Evolutionary conservation across 2,888 invertebrate species (phyloP), one percentile per base, ranked within the genome.

Genomic region (Caenorhabditis panamensis): DNA sequence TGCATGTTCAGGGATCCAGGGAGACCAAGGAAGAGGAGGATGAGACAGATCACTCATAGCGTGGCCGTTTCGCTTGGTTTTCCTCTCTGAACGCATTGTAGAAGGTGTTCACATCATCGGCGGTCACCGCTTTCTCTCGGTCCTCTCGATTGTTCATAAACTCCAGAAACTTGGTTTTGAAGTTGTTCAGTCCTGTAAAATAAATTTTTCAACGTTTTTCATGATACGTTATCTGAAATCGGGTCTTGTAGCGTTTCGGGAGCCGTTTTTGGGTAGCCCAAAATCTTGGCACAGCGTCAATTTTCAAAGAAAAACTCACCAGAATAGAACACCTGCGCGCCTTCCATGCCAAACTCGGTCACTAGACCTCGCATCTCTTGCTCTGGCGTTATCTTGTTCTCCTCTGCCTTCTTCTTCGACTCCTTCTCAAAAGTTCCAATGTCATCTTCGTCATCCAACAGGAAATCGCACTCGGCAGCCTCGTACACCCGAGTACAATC

Each of bases 371-470:
- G 58, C 47, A 81, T 79, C 2, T 82, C 72, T 5, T 71, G 64
- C 6, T 37, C 53, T 16, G 54, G 75, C 18, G 61, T 61, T 24
- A 59, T 20, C 22, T 72, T 63, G 1, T 49, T 22, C 22, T 66
- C 69, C 3, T 13, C 69, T 1, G 72, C 79, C 54, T 63, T 62
- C 31, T 75, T 66, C 24, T 44, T 49, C 13, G 69, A 72, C 18
- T 82, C 73, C 9, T 68, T 41, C 28, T 86, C 87, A 49, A 75
- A 87, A 13, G 63, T 73, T 1, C 64, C 78, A 11, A 84, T 59
- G 22, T 82, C 77, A 58, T 88, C 88, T 13, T 84, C 84, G 11
- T 79, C 77, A 44, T 87, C 87, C 13, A 85, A 18, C 5, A 89
- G 72, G 54, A 72, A 89, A 31, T 84, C 83, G 61, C 82, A 84